Conservation (phyloP, 2,888 invertebrate genomes). For the Melanostoma scalare region DNA sequence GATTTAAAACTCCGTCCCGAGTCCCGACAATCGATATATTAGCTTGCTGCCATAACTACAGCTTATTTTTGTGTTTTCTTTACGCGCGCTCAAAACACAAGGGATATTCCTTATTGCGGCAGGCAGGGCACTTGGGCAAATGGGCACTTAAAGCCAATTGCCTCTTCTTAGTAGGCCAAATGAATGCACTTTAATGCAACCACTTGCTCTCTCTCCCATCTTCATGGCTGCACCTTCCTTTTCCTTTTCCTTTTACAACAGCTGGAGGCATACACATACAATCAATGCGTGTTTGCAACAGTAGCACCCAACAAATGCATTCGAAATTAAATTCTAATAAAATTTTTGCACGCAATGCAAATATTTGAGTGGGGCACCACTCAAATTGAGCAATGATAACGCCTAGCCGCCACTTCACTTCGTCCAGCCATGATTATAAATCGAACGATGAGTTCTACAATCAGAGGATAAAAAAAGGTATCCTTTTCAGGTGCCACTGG, state of each 20-base stretch:
- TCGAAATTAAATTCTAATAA: constrained; percentile 77
- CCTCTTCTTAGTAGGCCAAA: constrained; percentile 68
- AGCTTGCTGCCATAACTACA: constrained; percentile 71
- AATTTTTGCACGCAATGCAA: constrained; percentile 78
- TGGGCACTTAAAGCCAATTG: constrained; percentile 59
- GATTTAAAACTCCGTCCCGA: too few relatives aligned
- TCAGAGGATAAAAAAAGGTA: constrained; percentile 22
- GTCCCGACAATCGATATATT: constrained; percentile 71
- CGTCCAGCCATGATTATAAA: constrained; percentile 49
- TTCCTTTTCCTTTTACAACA: constrained; percentile 18
- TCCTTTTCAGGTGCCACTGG: constrained; percentile 38
- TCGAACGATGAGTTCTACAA: constrained; percentile 40
- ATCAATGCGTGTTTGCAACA: constrained; percentile 62
- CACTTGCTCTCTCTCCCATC: constrained; percentile 51
- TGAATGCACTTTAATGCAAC: constrained; percentile 57
- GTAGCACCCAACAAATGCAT: constrained; percentile 63
- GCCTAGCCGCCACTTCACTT: neutral
- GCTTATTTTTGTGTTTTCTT: constrained; percentile 6
- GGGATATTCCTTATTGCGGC: constrained; percentile 30
- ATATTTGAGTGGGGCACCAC: constrained; percentile 69
- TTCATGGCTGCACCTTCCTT: constrained; percentile 21
- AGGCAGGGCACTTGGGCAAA: constrained; percentile 57
- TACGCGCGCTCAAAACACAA: constrained; percentile 6
- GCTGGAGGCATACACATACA: constrained; percentile 38
- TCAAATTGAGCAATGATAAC: constrained; percentile 70